phyloP scores from a whole-genome alignment of 2,113 vertebrate species.

The Ameiurus melas region DNA sequence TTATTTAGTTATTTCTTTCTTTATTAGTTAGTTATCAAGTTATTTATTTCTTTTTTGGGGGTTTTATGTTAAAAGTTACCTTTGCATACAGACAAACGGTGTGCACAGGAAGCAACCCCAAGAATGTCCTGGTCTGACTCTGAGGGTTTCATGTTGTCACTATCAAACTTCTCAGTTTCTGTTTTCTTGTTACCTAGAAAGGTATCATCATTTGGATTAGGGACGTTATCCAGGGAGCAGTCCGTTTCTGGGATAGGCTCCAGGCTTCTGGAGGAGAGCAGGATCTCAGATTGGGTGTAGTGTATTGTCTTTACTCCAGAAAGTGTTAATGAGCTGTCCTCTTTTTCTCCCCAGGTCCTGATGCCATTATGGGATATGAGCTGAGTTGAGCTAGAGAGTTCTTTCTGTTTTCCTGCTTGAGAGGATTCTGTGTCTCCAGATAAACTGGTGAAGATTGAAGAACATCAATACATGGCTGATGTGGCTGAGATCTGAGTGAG shows the following conservation, averaged over 20 bases:
- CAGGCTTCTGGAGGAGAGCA: constrained; percentile 51
- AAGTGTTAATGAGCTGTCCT: constrained; percentile 16
- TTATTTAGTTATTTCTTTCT: background rate
- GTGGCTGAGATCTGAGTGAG: background rate
- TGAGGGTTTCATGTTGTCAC: constrained; percentile 35
- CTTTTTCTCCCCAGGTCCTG: background rate
- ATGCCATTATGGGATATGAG: background rate
- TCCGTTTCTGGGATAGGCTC: constrained; percentile 63
- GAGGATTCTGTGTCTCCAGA: constrained; percentile 33
- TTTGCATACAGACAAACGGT: background rate
- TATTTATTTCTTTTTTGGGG: background rate
- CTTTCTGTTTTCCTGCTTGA: constrained; percentile 22
- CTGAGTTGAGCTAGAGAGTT: background rate
- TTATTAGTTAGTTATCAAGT: background rate
- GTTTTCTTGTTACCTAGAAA: constrained; percentile 18
- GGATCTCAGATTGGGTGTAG: constrained; percentile 45
- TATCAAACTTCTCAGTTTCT: background rate
- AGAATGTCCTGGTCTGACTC: constrained; percentile 22
- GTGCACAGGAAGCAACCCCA: constrained; percentile 10
- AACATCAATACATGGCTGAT: constrained; percentile 19
- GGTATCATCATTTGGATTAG: constrained; percentile 30
- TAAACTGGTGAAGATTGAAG: background rate
- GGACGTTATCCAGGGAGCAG: constrained; percentile 39
- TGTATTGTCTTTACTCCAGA: constrained; percentile 3
- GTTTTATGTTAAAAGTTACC: background rate